These are phyloP conservation scores for Drosophila nigritarsus DNA, from an alignment of 2,888 invertebrate species.

Conservation along the genomic window DNA sequence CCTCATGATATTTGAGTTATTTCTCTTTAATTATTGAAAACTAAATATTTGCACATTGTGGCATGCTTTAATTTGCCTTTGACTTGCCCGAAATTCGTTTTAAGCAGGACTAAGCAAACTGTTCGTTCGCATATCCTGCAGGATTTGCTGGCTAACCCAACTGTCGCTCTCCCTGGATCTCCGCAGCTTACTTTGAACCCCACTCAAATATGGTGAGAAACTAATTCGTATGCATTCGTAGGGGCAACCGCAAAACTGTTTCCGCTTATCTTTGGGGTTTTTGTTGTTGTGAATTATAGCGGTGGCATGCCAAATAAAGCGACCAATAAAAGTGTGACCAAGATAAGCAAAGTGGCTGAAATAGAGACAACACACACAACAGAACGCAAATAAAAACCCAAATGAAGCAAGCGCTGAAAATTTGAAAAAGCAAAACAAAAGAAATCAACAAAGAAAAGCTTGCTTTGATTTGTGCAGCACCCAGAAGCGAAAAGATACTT, in stretches of 20 bases:
- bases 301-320: constrained; percentile 70
- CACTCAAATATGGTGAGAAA: constrained; percentile 41
- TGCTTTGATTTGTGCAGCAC: constrained; percentile 62
- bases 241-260: constrained; percentile 47
- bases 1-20: neutral
- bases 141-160: neutral
- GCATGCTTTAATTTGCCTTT: neutral
- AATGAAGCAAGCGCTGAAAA: constrained; percentile 23
- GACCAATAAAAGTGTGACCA: constrained; percentile 75
- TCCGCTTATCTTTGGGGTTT: constrained; percentile 53
- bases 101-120: constrained; percentile 15
- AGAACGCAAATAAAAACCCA: constrained; percentile 16
- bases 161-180: neutral
- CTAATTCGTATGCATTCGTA: constrained; percentile 58
- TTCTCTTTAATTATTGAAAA: constrained; percentile 4
- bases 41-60: constrained; percentile 6
- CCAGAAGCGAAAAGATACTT: constrained; percentile 34
- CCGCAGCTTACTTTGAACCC: constrained; percentile 3
- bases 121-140: constrained; percentile 24
- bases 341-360: constrained; percentile 70
- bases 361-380: constrained; percentile 14
- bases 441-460: constrained; percentile 37
- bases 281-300: constrained; percentile 65
- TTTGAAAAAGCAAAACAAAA: constrained; percentile 31
- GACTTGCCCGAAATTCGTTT: constrained; percentile 20